These are phyloP conservation scores for Paramuricea clavata DNA, from an alignment of 92 coral and sea anemone genomes.

Conservation along the genomic window DNA sequence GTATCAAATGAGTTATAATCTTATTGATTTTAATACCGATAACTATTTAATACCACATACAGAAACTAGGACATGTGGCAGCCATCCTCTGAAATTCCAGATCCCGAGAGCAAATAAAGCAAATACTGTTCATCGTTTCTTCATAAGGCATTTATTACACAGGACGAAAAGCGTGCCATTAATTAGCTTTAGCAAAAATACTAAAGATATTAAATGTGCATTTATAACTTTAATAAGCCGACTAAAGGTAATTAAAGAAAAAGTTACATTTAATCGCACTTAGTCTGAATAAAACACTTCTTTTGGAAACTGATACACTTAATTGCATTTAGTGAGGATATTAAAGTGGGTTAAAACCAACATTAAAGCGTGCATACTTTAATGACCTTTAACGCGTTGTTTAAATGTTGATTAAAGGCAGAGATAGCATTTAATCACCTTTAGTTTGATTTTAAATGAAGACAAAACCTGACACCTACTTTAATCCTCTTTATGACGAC, in stretches of 20 bases:
- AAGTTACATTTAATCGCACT: slow-evolving; percentile 11
- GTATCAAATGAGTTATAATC: too few species aligned
- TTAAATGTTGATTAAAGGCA: slow-evolving; percentile 14
- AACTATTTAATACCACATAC: too few species aligned
- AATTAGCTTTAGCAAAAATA: slow-evolving; percentile 15
- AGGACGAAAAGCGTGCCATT: slow-evolving; percentile 39
- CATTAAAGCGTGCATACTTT: not conserved
- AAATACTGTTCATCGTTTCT: too few species aligned
- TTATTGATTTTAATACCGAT: too few species aligned
- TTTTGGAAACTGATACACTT: not conserved
- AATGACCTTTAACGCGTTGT: not conserved
- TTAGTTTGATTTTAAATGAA: not conserved
- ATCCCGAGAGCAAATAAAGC: too few species aligned
- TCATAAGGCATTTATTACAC: too few species aligned
- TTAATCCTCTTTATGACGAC: not conserved
- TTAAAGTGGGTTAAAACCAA: not conserved
- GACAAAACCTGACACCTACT: not conserved
- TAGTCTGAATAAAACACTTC: not conserved
- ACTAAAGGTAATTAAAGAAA: slow-evolving; percentile 8
- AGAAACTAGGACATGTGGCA: too few species aligned
- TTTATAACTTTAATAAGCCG: slow-evolving; percentile 10
- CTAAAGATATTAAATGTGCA: not conserved
- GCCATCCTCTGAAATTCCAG: too few species aligned
- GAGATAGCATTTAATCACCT: not conserved
- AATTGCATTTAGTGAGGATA: not conserved